phyloP scores from a whole-genome alignment of 2,888 invertebrate species.

The Ephialtes manifestator region DNA sequence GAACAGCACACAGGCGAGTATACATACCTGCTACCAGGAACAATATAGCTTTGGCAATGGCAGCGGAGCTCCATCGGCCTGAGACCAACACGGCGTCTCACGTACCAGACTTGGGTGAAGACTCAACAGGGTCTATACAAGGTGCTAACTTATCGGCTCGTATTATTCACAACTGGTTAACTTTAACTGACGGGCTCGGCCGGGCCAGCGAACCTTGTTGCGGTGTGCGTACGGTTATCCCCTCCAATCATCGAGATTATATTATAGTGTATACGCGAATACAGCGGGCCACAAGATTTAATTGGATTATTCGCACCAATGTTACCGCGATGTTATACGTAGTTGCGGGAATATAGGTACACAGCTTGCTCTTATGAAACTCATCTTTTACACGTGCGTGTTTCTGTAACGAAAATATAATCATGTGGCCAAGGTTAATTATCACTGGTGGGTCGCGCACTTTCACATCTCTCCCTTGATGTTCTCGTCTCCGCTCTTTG shows the following conservation, averaged over 20 bases:
- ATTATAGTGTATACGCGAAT: constrained; percentile 30
- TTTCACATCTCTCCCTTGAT: constrained; percentile 48
- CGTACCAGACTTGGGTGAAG: constrained; percentile 38
- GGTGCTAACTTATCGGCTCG: constrained; percentile 69
- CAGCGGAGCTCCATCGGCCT: constrained; percentile 17
- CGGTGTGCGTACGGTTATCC: constrained; percentile 34
- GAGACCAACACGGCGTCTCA: constrained; percentile 42
- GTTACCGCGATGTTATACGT: neutral
- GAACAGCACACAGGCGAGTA: neutral
- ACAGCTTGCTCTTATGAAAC: neutral
- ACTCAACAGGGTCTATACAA: constrained; percentile 58
- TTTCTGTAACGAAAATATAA: constrained; percentile 42
- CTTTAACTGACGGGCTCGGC: constrained; percentile 51
- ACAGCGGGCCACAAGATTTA: constrained; percentile 33
- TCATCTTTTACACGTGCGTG: neutral
- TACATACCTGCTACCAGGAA: constrained; percentile 55
- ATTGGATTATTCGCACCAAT: constrained; percentile 44
- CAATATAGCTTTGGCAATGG: constrained; percentile 29
- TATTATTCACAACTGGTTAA: constrained; percentile 70
- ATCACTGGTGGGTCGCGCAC: constrained; percentile 40
- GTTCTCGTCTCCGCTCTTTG: constrained; percentile 26
- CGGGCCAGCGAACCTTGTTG: constrained; percentile 33
- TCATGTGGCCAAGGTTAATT: constrained; percentile 56
- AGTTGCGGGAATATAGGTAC: neutral
- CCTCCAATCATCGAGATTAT: constrained; percentile 49